These are phyloP conservation scores for Galago senegalensis DNA, from an alignment of 2,797 vertebrate species.

Conservation along the genomic window DNA sequence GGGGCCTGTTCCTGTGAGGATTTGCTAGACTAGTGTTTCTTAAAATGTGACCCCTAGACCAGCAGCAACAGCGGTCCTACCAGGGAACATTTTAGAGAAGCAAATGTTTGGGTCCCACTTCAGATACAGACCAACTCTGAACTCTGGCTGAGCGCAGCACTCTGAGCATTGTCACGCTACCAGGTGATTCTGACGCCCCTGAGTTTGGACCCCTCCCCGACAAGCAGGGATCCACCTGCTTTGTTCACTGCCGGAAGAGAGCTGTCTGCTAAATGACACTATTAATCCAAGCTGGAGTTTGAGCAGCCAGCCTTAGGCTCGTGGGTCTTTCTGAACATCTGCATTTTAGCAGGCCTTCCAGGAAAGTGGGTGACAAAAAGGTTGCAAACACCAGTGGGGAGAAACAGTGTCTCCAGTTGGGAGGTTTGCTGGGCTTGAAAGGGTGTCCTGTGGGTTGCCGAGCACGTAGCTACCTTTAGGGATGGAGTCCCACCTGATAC, in stretches of 20 bases:
- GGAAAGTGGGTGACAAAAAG: background rate
- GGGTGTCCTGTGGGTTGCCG: too few species aligned
- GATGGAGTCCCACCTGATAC: rapidly evolving
- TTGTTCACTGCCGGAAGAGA: background rate
- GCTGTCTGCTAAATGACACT: background rate
- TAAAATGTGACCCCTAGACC: background rate
- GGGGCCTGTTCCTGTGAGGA: background rate
- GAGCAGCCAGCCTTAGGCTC: background rate
- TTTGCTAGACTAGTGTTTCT: background rate
- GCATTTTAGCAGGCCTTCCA: background rate
- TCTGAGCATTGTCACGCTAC: background rate
- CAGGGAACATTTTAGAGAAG: background rate
- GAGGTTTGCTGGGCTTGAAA: background rate
- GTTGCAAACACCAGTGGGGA: rapidly evolving
- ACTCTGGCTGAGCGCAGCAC: background rate
- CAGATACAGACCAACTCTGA: background rate
- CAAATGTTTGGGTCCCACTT: background rate
- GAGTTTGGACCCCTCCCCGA: background rate
- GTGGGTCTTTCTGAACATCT: background rate
- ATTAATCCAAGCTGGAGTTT: background rate
- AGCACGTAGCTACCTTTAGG: background rate
- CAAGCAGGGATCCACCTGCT: background rate
- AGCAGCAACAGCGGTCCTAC: background rate
- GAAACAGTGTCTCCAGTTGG: background rate
- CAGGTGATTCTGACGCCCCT: background rate